Evolutionary conservation across 2,888 invertebrate species (phyloP).

Genomic region (Dysmachus trigonus): DNA sequence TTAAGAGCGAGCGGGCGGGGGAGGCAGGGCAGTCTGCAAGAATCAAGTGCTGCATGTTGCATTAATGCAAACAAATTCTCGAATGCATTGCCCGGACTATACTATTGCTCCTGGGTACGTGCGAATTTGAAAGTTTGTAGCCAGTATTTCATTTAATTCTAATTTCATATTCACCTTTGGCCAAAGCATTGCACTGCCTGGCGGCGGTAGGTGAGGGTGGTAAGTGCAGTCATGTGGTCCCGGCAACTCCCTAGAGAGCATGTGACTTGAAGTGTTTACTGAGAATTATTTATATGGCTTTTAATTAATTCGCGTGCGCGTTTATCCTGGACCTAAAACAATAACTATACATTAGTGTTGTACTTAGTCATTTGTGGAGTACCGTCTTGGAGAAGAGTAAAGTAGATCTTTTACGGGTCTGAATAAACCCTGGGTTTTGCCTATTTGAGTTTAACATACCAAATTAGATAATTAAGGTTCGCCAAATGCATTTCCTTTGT

Average conservation of each 20-base stretch:
- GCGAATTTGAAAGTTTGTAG: not conserved
- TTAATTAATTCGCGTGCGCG: not conserved
- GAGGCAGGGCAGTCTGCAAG: not conserved
- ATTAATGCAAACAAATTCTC: not conserved
- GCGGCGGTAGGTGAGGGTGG: not conserved
- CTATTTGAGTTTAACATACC: not conserved
- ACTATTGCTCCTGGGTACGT: not conserved
- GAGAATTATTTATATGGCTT: slow-evolving; percentile 14
- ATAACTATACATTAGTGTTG: slow-evolving; percentile 6
- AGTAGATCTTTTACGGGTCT: not conserved
- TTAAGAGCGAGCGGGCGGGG: not conserved
- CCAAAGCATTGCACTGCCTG: not conserved
- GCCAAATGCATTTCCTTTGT: not conserved
- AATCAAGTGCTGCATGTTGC: not conserved
- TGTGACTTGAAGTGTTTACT: not conserved
- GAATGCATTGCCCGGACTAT: not conserved
- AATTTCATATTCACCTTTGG: slow-evolving; percentile 20
- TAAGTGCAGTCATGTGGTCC: not conserved
- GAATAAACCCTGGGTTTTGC: not conserved
- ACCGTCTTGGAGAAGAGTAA: not conserved
- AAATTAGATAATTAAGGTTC: not conserved
- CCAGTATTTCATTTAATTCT: slow-evolving; percentile 12
- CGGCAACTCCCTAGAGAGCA: not conserved
- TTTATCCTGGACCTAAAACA: not conserved
- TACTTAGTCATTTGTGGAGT: not conserved